Base-by-base conservation (phyloP, 2,888 invertebrate genomes). In the Morpho helenor region DNA sequence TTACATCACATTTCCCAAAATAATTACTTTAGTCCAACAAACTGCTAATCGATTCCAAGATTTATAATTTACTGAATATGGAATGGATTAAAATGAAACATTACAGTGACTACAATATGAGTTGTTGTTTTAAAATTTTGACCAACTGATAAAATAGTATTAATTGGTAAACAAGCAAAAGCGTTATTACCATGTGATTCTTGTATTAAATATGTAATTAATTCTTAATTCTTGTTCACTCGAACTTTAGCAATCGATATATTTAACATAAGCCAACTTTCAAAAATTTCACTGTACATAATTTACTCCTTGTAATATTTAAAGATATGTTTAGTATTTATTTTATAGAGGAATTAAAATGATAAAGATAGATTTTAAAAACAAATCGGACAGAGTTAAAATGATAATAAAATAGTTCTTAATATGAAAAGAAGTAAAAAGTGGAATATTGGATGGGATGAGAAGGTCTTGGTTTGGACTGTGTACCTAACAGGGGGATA, bases 401-500 rank as follows among this genome's bases (percentile, higher is more conserved):
- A 75, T 71, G 50, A 65, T 71, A 76, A 67, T 60, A 71, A 69
- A 69, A 75, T 64, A 67, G 74, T 47, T 44, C 7, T 50, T 73
- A 75, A 73, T 62, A 64, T 68, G 74, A 76, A 79, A 57, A 79
- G 72, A 78, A 84, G 77, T 63, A 71, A 80, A 73, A 79, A 76
- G 76, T 44, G 74, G 79, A 76, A 80, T 10, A 51, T 52, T 75
- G 73, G 82, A 76, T 72, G 64, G 73, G 80, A 79, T 74, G 70
- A 73, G 75, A 66, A 72, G 76, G 84, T 79, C 73, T 73, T 79
- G 84, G 86, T 80, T 73, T 86, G 89, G 88, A 77, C 71, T 80
- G 88, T 94, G 94, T 96, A 97, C 99, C 99, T 96, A 99, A 98
- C 94, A 99, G 94, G 92, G 99, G 99, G 93, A 99, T 98, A 92